Base-by-base conservation (phyloP, 2,113 vertebrate species). In the Sylvia atricapilla region DNA sequence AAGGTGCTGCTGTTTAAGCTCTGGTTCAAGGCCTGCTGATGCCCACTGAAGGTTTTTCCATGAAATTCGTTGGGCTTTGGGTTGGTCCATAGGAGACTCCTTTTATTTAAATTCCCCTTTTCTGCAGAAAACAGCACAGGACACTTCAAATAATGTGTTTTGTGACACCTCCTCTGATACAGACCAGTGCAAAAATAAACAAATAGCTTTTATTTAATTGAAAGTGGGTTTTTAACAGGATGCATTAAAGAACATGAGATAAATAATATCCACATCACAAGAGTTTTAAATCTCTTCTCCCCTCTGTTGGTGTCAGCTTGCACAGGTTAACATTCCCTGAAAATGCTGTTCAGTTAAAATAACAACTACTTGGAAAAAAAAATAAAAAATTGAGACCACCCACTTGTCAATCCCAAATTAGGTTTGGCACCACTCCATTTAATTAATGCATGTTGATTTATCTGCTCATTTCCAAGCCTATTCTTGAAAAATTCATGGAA, bases 201-300 rank as follows among this genome's bases (percentile, higher is more conserved):
- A 96, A 97, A 96, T 90, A 92, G 39, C 66, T 94, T 96, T 95
- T 95, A 95, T 97, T 96, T 62, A 46, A 80, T 87, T 93, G 74
- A 60, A 94, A 95, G 44, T 62, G 59, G 10, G 59, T 75, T 2
- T 4, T 55, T 15, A 87, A 49, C 70, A 93, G 69, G 74, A 37
- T 77, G 64, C 92, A 87, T 5, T 53, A 73, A 85, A 82, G 91
- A 85, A 58, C 4, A 6, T n/a, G 43, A 66, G 87, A 69, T 58
- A 60, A 74, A 69, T 58, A 78, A 93, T 56, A 87, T n/a, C 50
- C 62, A 93, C 81, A 80, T 72, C 76, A 95, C 55, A 66, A 67
- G 50, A 58, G 63, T 14, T 76, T 47, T 30, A 58, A 47, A 21
- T 44, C 37, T 89, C 47, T 52, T 73, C 72, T 70, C 46, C 69